phyloP scores from a whole-genome alignment of 1,140 invertebrate genomes.

The Alviniconcha marisindica region DNA sequence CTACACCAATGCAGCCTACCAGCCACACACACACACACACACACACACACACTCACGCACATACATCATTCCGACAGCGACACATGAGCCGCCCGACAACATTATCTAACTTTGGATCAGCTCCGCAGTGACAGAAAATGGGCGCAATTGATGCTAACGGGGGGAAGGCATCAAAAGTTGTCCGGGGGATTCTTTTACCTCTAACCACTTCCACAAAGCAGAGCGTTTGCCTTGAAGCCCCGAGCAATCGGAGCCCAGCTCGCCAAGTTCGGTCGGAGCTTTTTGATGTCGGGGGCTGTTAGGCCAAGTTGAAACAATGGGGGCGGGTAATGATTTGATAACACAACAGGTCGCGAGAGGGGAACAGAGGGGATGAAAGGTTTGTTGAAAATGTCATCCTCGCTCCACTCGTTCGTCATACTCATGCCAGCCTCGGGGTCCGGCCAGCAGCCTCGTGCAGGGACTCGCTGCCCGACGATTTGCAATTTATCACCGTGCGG shows the following conservation, averaged over 20 bases:
- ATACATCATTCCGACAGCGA: conserved; percentile 11
- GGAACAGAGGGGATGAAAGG: conserved; percentile 14
- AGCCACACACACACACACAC: no score
- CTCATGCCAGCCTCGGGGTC: no score
- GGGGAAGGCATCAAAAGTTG: neutral
- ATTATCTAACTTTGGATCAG: neutral
- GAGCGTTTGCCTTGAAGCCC: neutral
- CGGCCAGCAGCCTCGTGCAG: no score
- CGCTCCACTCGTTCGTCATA: neutral
- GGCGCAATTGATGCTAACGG: neutral
- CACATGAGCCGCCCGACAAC: neutral
- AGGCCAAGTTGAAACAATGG: neutral
- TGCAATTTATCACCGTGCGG: no score
- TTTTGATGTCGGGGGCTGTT: conserved; percentile 4
- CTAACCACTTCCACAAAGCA: neutral
- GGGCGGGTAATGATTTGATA: conserved; percentile 30
- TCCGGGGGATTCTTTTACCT: neutral
- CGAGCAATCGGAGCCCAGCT: neutral
- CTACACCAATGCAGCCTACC: no score
- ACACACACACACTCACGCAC: neutral
- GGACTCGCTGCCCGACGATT: no score
- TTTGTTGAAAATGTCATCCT: conserved; percentile 13
- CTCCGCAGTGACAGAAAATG: neutral
- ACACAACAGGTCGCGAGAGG: conserved; percentile 12
- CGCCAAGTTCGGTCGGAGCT: neutral